A percentile compares a stretch with the other conserved stretches of the same genome.
phyloP scores from a whole-genome alignment of 1,140 invertebrate genomes.

The Leguminivora glycinivorella region DNA sequence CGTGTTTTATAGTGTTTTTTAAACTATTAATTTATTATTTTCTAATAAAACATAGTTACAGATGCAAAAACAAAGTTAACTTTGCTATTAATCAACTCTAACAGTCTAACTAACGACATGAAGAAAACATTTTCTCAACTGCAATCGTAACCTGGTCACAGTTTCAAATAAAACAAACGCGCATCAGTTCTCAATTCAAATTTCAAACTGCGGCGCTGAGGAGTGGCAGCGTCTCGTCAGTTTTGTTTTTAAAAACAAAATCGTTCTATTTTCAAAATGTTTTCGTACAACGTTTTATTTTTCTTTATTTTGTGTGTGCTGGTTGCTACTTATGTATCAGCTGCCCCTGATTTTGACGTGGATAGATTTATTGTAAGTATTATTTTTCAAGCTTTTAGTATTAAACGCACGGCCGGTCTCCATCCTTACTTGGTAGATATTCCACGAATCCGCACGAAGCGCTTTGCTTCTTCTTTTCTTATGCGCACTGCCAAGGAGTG shows the following conservation, averaged over 20 bases:
- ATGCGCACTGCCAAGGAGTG: too few species aligned
- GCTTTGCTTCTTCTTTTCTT: too few species aligned
- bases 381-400: background rate
- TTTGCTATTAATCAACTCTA: background rate
- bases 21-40: too few species aligned
- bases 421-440: too few species aligned
- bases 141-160: background rate
- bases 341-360: slow-evolving; percentile 8
- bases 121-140: background rate
- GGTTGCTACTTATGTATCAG: background rate
- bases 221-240: background rate
- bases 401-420: too few species aligned
- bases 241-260: background rate
- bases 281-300: slow-evolving; percentile 1
- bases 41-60: too few species aligned
- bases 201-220: background rate
- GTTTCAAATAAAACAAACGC: slow-evolving; percentile 1
- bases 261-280: slow-evolving; percentile 17
- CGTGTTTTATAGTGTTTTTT: too few species aligned
- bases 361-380: slow-evolving; percentile 18
- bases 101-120: background rate
- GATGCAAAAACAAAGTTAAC: background rate
- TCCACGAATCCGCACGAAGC: too few species aligned
- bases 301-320: background rate
- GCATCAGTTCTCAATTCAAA: slow-evolving; percentile 16